Conservation (phyloP, 2,113 vertebrate genomes). For the Toxotes jaculatrix region DNA sequence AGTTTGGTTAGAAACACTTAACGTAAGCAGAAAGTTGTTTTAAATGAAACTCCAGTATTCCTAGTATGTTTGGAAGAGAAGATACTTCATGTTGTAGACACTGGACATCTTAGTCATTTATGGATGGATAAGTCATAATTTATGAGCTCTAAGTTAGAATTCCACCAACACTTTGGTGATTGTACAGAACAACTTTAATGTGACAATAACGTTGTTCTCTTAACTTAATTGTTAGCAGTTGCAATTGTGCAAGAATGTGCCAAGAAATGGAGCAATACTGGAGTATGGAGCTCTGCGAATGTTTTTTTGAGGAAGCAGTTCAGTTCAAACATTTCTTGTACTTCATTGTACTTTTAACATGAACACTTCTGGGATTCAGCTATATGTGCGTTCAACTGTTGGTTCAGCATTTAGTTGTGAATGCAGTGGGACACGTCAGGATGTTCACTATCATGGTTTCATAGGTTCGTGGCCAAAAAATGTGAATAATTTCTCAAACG, state of each 20-base stretch:
- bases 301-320: no score
- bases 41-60: no score
- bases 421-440: conserved; percentile 4
- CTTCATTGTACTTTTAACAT: not conserved
- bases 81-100: no score
- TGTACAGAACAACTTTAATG: not conserved
- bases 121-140: not conserved
- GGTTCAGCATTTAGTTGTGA: not conserved
- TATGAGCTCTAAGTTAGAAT: not conserved
- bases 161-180: not conserved
- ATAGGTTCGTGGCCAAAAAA: conserved; percentile 45
- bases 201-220: no score
- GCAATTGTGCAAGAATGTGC: no score
- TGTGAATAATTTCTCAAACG: conserved; percentile 56
- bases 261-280: no score
- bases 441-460: conserved; percentile 24
- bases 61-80: no score
- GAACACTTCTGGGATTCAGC: not conserved
- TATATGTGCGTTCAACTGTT: not conserved
- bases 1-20: no score
- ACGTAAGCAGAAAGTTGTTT: no score
- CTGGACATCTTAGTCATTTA: not conserved
- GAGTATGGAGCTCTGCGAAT: no score
- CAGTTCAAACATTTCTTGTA: not conserved
- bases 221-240: no score